Evolutionary conservation across 2,797 vertebrate species (phyloP).

Genomic region (Rhinoraja longicauda): DNA sequence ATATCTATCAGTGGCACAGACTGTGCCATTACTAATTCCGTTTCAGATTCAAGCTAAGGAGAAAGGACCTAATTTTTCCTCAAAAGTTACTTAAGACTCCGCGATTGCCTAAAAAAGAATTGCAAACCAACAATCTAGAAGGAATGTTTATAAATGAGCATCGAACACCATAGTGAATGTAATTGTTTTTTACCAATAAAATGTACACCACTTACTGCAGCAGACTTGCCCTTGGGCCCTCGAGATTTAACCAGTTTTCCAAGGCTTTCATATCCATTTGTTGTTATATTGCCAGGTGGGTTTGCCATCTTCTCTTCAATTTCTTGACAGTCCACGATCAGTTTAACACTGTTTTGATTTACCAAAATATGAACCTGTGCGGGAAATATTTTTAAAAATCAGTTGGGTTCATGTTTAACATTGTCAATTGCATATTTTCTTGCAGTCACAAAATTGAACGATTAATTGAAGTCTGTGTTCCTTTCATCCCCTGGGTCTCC

Average conservation of each 20-base stretch:
- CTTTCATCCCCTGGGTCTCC: neutral
- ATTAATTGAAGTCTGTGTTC: neutral
- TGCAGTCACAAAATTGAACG: neutral
- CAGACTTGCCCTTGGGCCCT: constrained; percentile 73
- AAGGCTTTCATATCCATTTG: constrained; percentile 87
- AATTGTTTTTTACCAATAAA: neutral
- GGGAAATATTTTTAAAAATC: constrained; percentile 41
- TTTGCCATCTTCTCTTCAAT: constrained; percentile 78
- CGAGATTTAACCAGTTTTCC: constrained; percentile 77
- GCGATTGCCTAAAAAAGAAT: neutral
- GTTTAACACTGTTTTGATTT: constrained; percentile 73
- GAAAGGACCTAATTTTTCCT: neutral
- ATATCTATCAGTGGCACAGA: neutral
- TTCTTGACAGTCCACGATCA: constrained; percentile 87
- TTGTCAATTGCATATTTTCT: neutral
- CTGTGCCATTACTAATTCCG: neutral
- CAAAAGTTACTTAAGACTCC: neutral
- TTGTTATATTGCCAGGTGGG: constrained; percentile 77
- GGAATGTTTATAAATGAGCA: neutral
- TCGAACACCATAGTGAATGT: neutral
- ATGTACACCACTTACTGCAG: constrained; percentile 67
- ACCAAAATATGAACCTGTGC: constrained; percentile 85
- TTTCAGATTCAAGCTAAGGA: neutral
- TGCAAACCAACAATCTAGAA: neutral
- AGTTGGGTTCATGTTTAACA: neutral